phyloP scores from a whole-genome alignment of 2,797 vertebrate genomes.

The Phalloptychus januarius region DNA sequence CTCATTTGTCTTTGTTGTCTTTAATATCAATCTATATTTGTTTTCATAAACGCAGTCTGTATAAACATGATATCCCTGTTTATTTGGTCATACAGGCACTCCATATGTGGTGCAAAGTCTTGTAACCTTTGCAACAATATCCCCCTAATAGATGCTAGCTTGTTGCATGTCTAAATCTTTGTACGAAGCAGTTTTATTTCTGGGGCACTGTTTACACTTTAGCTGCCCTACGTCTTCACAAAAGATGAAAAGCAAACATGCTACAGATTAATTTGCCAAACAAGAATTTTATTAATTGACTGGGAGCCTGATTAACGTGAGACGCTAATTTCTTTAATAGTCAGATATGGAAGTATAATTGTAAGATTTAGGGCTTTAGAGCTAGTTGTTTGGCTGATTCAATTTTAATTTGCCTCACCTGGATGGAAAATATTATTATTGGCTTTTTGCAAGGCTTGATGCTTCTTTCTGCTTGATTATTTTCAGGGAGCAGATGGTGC shows the following conservation, averaged over 20 bases:
- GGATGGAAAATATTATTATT: conserved; percentile 22
- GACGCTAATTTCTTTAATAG: not conserved
- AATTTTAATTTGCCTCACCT: conserved; percentile 23
- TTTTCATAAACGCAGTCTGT: not conserved
- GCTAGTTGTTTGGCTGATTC: not conserved
- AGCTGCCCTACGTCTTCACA: conserved; percentile 46
- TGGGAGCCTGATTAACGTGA: conserved; percentile 8
- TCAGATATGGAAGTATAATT: not conserved
- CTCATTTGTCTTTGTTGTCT: not conserved
- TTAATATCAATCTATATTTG: not conserved
- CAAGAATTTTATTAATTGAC: conserved; percentile 9
- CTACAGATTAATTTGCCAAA: conserved; percentile 24
- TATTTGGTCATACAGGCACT: not conserved
- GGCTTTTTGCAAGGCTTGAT: conserved; percentile 36
- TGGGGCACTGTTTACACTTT: conserved; percentile 36
- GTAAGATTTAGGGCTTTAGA: not conserved
- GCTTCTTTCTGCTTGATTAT: conserved; percentile 51
- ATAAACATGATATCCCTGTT: not conserved
- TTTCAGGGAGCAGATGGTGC: conserved; percentile 69
- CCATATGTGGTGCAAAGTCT: not conserved
- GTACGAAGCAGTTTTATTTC: conserved; percentile 53
- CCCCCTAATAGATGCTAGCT: conserved; percentile 55
- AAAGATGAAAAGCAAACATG: conserved; percentile 27
- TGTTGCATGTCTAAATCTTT: conserved; percentile 63
- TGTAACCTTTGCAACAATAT: conserved; percentile 40